These are phyloP conservation scores for Acrobasis consociella DNA, from an alignment of 2,888 invertebrate genomes.

Conservation along the genomic window DNA sequence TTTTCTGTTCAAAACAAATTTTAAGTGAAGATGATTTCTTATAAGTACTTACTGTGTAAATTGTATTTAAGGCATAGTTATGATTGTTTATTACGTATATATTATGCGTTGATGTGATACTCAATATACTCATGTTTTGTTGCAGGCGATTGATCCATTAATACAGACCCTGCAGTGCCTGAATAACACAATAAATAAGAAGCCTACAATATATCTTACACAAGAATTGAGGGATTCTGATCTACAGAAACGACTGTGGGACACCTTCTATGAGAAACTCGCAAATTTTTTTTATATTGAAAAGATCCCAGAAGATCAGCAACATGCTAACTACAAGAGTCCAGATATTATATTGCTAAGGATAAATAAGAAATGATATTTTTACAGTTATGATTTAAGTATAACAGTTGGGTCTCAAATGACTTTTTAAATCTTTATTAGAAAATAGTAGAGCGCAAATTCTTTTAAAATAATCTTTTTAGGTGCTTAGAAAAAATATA, in stretches of 20 bases:
- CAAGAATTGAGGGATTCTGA: constrained; percentile 87
- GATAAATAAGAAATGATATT: constrained; percentile 62
- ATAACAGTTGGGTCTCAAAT: constrained; percentile 22
- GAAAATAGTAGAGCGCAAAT: constrained; percentile 5
- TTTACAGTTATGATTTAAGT: constrained; percentile 39
- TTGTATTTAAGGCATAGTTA: too few species aligned
- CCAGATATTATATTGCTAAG: constrained; percentile 84
- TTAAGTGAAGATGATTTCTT: too few species aligned
- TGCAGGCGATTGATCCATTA: constrained; percentile 83
- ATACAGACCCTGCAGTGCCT: constrained; percentile 80
- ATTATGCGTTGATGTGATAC: too few species aligned
- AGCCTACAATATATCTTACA: constrained; percentile 83
- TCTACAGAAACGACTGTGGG: constrained; percentile 67
- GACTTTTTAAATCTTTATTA: constrained; percentile 1
- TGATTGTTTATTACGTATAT: too few species aligned
- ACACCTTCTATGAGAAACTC: constrained; percentile 63
- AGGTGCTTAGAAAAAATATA: neutral
- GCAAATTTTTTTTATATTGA: constrained; percentile 57
- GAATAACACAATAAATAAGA: constrained; percentile 62
- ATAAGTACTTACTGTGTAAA: too few species aligned
- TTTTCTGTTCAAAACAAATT: too few species aligned
- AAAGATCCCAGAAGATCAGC: constrained; percentile 81
- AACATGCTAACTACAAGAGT: constrained; percentile 84
- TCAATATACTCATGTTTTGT: constrained; percentile 33
- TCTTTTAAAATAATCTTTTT: neutral